Evolutionary conservation across 2,113 vertebrate genomes (phyloP).

Genomic region (Pandion haliaetus): DNA sequence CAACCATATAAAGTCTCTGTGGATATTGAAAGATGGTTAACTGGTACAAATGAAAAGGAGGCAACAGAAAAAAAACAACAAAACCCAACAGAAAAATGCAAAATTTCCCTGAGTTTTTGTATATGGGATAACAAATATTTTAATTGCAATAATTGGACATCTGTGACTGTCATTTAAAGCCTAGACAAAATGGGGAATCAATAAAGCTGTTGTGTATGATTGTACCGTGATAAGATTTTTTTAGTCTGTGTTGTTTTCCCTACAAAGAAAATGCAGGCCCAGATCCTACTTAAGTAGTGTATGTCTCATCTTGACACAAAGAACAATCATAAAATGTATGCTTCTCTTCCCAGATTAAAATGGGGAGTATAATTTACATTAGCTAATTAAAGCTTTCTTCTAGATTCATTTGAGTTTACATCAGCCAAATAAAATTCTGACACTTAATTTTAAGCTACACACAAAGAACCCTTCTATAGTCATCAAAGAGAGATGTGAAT

Average conservation of each 20-base stretch:
- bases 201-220: not conserved
- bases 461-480: not conserved
- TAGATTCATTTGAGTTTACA: not conserved
- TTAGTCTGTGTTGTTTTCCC: not conserved
- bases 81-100: not conserved
- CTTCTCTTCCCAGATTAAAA: not conserved
- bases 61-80: accelerated
- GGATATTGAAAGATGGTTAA: not conserved
- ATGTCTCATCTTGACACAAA: not conserved
- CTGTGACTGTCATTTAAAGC: not conserved
- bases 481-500: not conserved
- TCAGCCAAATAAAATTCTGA: not conserved
- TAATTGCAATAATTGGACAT: not conserved
- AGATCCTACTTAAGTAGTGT: not conserved
- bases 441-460: not conserved
- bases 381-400: not conserved
- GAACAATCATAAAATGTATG: not conserved
- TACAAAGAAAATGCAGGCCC: not conserved
- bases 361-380: not conserved
- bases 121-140: not conserved
- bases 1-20: not conserved
- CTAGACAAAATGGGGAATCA: not conserved
- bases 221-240: not conserved
- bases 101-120: not conserved
- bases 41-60: not conserved